Conservation (phyloP, 1,140 invertebrate genomes). For the Drosophila parvula region DNA sequence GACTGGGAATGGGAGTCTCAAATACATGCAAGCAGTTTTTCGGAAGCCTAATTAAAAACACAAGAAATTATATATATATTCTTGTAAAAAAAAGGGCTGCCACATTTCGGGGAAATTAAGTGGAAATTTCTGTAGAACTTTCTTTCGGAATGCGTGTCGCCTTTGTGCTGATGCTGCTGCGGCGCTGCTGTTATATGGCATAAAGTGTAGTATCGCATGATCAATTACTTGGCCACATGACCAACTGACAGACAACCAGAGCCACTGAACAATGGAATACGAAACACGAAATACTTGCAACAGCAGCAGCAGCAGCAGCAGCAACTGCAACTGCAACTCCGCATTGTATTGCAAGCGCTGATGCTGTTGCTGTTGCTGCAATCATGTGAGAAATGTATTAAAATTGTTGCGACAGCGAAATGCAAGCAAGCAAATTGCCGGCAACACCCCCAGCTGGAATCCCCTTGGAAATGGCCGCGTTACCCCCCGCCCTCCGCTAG, state of each 20-base stretch:
- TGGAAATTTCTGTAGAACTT: constrained; percentile 24
- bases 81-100: neutral
- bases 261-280: constrained; percentile 34
- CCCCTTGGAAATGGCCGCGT: neutral
- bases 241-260: constrained; percentile 45
- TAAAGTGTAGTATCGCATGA: constrained; percentile 33
- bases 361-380: constrained; percentile 36
- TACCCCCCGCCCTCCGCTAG: neutral
- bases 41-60: neutral
- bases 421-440: constrained; percentile 70
- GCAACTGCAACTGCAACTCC: constrained; percentile 22
- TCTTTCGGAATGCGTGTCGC: constrained; percentile 6
- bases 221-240: constrained; percentile 49
- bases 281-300: constrained; percentile 34
- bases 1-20: neutral
- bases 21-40: neutral
- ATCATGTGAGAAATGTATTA: constrained; percentile 76
- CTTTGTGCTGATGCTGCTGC: constrained; percentile 18
- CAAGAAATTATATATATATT: neutral
- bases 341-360: constrained; percentile 22
- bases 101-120: constrained; percentile 6
- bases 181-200: neutral
- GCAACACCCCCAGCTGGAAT: constrained; percentile 20
- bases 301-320: constrained; percentile 30
- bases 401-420: constrained; percentile 76